A percentile compares a stretch with the other conserved stretches of the same genome.
Evolutionary conservation across 1,140 invertebrate species (phyloP).

Genomic region (Leptinotarsa texana): DNA sequence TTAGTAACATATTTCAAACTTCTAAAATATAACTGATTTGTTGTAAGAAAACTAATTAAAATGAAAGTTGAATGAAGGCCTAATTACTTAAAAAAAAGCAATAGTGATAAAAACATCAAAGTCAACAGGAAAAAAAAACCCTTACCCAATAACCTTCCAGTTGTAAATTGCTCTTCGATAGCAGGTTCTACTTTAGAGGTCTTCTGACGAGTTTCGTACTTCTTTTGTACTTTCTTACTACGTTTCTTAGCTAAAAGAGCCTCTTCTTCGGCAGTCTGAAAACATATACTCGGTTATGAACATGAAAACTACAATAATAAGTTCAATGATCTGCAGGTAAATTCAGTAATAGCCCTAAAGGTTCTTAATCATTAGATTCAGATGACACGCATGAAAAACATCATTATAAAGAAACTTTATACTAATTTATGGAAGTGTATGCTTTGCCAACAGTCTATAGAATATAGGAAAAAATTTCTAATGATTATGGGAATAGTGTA

Average conservation of each 20-base stretch:
- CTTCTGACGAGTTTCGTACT: slow-evolving; percentile 91
- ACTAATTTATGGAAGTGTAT: too few relatives aligned
- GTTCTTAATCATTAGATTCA: slow-evolving; percentile 49
- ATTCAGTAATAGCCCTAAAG: slow-evolving; percentile 16
- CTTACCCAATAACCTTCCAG: slow-evolving; percentile 89
- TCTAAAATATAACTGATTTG: neutral
- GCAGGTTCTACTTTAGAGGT: slow-evolving; percentile 89
- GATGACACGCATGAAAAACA: slow-evolving; percentile 55
- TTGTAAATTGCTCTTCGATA: slow-evolving; percentile 95
- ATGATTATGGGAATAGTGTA: too few relatives aligned
- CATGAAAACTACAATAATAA: neutral
- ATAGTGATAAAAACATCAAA: slow-evolving; percentile 17
- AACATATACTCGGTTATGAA: slow-evolving; percentile 24
- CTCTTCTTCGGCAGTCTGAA: slow-evolving; percentile 91
- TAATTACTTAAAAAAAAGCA: neutral
- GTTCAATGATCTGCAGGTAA: neutral
- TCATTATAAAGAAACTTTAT: slow-evolving; percentile 31
- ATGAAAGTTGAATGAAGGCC: slow-evolving; percentile 7
- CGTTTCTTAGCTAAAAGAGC: slow-evolving; percentile 91
- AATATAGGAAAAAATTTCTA: too few relatives aligned
- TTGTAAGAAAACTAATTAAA: slow-evolving; percentile 9
- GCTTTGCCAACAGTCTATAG: too few relatives aligned
- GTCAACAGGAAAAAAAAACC: slow-evolving; percentile 16
- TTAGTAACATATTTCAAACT: too few relatives aligned
- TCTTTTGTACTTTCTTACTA: slow-evolving; percentile 90